A percentile compares a stretch with the other conserved stretches of the same genome.
Conservation (phyloP, 2,797 vertebrate species). For the Paguma larvata region DNA sequence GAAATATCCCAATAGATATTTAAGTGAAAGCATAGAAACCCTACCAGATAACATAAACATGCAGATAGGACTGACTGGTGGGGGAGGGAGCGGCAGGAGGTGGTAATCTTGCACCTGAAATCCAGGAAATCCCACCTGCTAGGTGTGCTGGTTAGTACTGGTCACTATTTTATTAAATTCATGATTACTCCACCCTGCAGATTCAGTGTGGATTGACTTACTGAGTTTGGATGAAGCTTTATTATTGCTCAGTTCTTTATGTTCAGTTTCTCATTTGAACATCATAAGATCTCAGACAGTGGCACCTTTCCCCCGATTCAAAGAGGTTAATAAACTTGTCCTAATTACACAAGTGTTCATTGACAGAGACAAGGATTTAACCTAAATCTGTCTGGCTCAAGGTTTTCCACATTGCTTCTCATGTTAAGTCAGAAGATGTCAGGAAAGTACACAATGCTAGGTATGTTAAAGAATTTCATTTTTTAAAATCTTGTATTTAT, state of each 20-base stretch:
- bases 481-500: not conserved
- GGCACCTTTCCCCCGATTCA: not conserved
- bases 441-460: conserved; percentile 36
- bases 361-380: conserved; percentile 26
- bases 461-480: conserved; percentile 43
- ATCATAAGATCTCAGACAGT: not conserved
- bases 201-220: not conserved
- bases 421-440: conserved; percentile 35
- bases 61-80: not conserved
- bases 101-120: not conserved
- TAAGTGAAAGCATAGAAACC: not conserved
- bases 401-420: not conserved
- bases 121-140: not conserved
- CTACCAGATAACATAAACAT: not conserved
- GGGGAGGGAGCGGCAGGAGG: not conserved
- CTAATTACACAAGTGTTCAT: conserved; percentile 16
- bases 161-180: conserved; percentile 10
- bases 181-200: not conserved
- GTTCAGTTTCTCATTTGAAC: conserved; percentile 23
- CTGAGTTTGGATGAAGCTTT: not conserved
- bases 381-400: conserved; percentile 7
- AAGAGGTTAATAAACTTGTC: conserved; percentile 4
- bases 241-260: not conserved
- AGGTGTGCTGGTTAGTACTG: not conserved
- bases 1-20: not conserved